A percentile compares a stretch with the other conserved stretches of the same genome.
Evolutionary conservation across 2,113 vertebrate species (phyloP).

Genomic region (Baryphthengus martii): DNA sequence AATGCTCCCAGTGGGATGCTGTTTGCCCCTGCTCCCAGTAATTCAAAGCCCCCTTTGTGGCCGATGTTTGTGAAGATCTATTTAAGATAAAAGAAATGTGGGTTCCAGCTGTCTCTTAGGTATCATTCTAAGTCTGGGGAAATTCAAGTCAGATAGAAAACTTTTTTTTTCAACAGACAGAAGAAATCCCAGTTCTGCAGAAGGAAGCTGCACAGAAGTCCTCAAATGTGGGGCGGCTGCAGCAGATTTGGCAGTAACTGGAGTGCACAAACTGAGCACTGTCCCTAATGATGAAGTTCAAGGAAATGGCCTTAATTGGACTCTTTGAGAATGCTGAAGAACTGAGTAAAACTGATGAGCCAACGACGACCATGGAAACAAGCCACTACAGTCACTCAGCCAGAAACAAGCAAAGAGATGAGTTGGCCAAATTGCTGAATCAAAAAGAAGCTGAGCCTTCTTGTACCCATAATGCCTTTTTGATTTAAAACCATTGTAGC

Average conservation of each 20-base stretch:
- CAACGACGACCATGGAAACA: not conserved
- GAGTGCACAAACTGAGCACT: not conserved
- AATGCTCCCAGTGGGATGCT: fast-evolving
- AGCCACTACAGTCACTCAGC: not conserved
- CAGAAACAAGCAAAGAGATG: not conserved
- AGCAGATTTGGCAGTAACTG: not conserved
- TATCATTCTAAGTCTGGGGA: not conserved
- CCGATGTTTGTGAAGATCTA: not conserved
- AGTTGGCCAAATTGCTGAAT: not conserved
- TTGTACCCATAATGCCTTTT: fast-evolving
- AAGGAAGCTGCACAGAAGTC: not conserved
- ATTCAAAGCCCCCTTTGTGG: not conserved
- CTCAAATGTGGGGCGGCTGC: not conserved
- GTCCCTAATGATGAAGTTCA: conserved; percentile 24
- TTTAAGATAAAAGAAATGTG: not conserved
- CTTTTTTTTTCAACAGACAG: not conserved
- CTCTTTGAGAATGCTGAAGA: conserved; percentile 6
- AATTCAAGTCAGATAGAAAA: not conserved
- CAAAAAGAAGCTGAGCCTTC: not conserved
- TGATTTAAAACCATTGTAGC: not conserved
- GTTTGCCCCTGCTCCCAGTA: not conserved
- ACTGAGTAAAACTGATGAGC: not conserved
- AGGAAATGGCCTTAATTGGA: conserved; percentile 43
- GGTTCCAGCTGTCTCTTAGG: not conserved
- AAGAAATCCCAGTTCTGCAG: not conserved